Evolutionary conservation across 1,140 invertebrate species (phyloP).

Genomic region (Drosophila nannoptera): DNA sequence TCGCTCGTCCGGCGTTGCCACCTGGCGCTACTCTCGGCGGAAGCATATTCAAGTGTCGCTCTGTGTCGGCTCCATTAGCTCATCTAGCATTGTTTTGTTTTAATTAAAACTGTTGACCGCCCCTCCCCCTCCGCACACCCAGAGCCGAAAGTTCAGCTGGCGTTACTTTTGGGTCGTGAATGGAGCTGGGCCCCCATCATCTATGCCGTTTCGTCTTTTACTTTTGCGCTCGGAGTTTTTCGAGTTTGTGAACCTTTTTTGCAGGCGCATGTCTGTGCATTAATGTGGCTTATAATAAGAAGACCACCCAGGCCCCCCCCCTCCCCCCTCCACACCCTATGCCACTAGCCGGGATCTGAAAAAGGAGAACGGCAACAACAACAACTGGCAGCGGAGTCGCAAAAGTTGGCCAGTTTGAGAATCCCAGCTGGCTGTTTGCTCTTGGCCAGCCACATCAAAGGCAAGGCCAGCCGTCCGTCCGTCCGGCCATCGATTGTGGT

Average conservation of each 20-base stretch:
- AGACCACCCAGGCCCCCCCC: conserved; percentile 3
- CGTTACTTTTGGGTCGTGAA: conserved; percentile 2
- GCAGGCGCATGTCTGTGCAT: conserved; percentile 70
- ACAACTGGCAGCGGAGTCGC: conserved; percentile 21
- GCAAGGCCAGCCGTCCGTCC: conserved; percentile 20
- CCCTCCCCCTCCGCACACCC: not conserved
- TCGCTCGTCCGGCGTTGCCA: not conserved
- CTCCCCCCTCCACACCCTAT: conserved; percentile 33
- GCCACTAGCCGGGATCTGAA: not conserved
- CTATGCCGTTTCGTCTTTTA: conserved; percentile 44
- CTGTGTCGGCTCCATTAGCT: conserved; percentile 24
- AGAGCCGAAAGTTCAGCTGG: conserved; percentile 14
- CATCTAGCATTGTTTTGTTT: conserved; percentile 61
- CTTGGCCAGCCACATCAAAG: conserved; percentile 67
- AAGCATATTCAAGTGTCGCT: conserved; percentile 15
- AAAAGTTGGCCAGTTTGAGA: conserved; percentile 51
- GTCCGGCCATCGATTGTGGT: conserved; percentile 55
- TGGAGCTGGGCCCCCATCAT: conserved; percentile 25
- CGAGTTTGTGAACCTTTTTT: conserved; percentile 48
- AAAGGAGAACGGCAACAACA: conserved; percentile 31
- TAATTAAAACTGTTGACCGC: conserved; percentile 74
- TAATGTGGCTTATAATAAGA: conserved; percentile 77
- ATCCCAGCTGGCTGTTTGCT: conserved; percentile 24
- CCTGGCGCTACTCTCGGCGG: not conserved
- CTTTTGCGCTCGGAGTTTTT: conserved; percentile 36